Conservation (phyloP, 2,797 vertebrate species). For the Bovichtus diacanthus region DNA sequence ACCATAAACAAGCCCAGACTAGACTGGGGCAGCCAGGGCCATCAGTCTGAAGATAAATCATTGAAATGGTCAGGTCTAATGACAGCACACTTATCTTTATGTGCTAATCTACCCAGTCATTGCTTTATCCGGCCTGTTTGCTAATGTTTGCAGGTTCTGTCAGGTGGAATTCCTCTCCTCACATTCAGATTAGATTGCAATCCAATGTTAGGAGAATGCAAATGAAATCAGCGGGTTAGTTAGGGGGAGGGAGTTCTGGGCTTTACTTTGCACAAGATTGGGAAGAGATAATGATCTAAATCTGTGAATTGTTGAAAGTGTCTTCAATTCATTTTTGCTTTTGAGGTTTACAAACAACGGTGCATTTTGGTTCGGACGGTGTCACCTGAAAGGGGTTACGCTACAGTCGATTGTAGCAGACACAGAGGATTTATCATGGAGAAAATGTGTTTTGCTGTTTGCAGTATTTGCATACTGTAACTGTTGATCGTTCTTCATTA, state of each 20-base stretch:
- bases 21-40: conserved; percentile 43
- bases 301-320: conserved; percentile 9
- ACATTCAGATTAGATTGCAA: conserved; percentile 45
- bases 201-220: conserved; percentile 24
- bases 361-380: neutral
- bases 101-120: conserved; percentile 61
- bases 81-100: conserved; percentile 68
- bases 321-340: conserved; percentile 3
- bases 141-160: conserved; percentile 48
- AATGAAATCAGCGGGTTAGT: conserved; percentile 32
- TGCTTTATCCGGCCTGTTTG: conserved; percentile 56
- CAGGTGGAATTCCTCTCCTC: conserved; percentile 39
- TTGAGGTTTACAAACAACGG: conserved; percentile 10
- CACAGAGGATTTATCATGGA: conserved; percentile 31
- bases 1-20: conserved; percentile 37
- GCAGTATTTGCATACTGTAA: conserved; percentile 60
- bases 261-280: conserved; percentile 27
- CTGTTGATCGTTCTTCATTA: conserved; percentile 60
- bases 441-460: conserved; percentile 54
- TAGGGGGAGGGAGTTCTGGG: neutral
- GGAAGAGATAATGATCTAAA: conserved; percentile 34
- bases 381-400: neutral
- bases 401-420: neutral
- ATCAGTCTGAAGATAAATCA: conserved; percentile 54
- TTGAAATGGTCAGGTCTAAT: conserved; percentile 61